Evolutionary conservation across 2,888 invertebrate genomes (phyloP).

Genomic region (Acanthosepion lycidas): DNA sequence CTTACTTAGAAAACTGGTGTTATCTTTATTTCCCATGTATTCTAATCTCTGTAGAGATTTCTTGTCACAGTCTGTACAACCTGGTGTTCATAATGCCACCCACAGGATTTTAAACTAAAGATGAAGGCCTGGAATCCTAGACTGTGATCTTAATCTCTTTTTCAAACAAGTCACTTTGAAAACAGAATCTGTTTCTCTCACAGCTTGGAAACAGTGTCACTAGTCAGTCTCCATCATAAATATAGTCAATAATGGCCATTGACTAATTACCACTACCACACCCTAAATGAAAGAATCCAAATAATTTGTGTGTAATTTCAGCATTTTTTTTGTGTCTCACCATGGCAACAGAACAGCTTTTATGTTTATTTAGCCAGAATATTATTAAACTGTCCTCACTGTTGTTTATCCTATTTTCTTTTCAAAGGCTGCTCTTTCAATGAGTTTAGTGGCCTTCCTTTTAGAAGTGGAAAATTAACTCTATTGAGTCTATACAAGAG

Average conservation of each 20-base stretch:
- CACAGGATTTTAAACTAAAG: not conserved
- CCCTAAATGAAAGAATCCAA: not conserved
- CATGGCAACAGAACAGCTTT: not conserved
- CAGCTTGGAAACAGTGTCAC: not conserved
- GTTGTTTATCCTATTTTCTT: not conserved
- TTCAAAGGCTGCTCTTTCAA: not conserved
- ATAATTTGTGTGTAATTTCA: conserved; percentile 33
- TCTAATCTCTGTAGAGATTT: too few relatives aligned
- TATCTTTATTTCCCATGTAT: not conserved
- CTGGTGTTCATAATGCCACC: not conserved
- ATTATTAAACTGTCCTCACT: not conserved
- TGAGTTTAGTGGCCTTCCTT: not conserved
- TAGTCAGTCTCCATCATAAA: not conserved
- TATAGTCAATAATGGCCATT: not conserved
- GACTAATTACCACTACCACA: not conserved
- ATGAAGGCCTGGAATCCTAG: not conserved
- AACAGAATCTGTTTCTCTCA: not conserved
- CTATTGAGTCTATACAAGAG: not conserved
- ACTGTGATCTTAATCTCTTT: not conserved
- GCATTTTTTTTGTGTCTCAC: not conserved
- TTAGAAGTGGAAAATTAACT: not conserved
- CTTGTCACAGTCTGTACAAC: not conserved
- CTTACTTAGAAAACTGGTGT: not conserved
- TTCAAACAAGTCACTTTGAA: not conserved
- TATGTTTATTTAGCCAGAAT: not conserved